Evolutionary conservation across 30 jellyfish, hydroid and myxozoan genomes (phyloP), one percentile per base, ranked within the genome.

Genomic region (Thelohanellus kitauei): DNA sequence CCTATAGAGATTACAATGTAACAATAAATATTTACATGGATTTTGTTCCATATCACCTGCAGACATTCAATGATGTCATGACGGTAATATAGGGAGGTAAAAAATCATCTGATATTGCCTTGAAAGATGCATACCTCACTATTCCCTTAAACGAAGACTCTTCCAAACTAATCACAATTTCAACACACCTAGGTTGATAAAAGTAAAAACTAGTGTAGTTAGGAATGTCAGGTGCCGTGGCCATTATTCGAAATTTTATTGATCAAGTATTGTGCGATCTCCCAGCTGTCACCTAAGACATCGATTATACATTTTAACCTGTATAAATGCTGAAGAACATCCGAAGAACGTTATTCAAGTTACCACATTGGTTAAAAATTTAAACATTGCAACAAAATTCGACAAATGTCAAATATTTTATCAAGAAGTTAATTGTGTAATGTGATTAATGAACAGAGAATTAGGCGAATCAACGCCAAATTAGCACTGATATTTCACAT

Each of bases 161-260:
- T 16, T 39, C 60, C 40, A 29, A 53, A 17, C 22, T 56, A 0
- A 56, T 58, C 1, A 47, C 78, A 14, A 44, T 54, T 33, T 20
- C 29, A 30, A 52, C 67, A 23, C 66, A 43, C 14, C 23, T 47
- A 20, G 71, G 65, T 22, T 27, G 22, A 19, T 38, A 20, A 33
- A 32, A 51, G 33, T 57, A 57, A 34, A 57, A 49, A 45, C 40
- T 57, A 6, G 23, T 57, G 9, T 27, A 40, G 58, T 49, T 57
- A 21, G 83, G 83, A 38, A 48, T 37, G 1, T 15, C 63, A 37
- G 48, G 66, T 47, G 83, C 83, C 5, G 51, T 66, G 47, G 78
- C 47, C 27, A 40, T 45, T 41, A 45, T 45, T 33, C 68, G 39
- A 57, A 35, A 42, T 21, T 22, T 23, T 3, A n/a, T 47, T 13